Evolutionary conservation across 2,113 vertebrate species (phyloP).

Genomic region (Camelus dromedarius): DNA sequence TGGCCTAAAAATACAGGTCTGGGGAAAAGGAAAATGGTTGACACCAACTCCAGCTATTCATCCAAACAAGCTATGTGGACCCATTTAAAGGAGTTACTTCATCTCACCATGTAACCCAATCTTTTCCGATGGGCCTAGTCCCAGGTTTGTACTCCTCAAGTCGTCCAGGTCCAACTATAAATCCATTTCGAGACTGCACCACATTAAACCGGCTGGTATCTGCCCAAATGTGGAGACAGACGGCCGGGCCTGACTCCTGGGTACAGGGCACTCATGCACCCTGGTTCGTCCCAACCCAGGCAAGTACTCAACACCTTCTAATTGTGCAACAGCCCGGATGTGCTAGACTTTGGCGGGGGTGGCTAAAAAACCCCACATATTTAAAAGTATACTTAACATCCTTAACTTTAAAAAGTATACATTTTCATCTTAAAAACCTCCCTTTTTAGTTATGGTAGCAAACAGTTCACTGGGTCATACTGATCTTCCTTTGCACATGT

Average conservation of each 20-base stretch:
- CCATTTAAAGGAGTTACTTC: not conserved
- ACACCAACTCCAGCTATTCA: not conserved
- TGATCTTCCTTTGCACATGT: not conserved
- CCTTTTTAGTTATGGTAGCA: not conserved
- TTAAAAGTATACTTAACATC: not conserved
- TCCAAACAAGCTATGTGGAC: no score
- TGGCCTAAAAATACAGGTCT: not conserved
- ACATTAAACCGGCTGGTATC: not conserved
- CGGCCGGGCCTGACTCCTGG: rapidly evolving
- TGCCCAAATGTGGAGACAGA: no score
- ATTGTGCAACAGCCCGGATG: not conserved
- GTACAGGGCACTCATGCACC: rapidly evolving
- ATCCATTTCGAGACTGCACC: rapidly evolving
- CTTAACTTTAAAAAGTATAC: not conserved
- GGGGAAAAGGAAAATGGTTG: not conserved
- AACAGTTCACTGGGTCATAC: rapidly evolving
- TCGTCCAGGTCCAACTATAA: no score
- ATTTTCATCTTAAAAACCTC: not conserved
- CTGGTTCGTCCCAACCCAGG: no score
- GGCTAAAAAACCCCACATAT: not conserved
- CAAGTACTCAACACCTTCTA: not conserved
- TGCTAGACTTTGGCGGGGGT: no score
- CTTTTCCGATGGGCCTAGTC: no score
- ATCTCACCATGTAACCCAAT: rapidly evolving
- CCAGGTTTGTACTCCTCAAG: no score